phyloP scores from a whole-genome alignment of 2,113 vertebrate genomes.

The Heteronetta atricapilla region DNA sequence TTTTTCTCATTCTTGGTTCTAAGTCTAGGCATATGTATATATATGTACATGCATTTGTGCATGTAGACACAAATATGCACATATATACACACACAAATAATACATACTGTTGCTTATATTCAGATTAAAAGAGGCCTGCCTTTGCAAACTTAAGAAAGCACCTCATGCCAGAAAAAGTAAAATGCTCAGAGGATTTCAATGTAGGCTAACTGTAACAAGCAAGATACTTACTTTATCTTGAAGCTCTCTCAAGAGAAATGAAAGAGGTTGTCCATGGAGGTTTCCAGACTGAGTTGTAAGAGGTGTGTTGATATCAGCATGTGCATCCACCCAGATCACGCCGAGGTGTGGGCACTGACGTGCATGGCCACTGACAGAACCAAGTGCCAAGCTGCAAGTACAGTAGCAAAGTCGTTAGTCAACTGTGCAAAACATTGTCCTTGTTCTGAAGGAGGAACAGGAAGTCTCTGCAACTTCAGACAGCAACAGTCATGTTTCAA shows the following conservation, averaged over 20 bases:
- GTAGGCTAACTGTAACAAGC: neutral
- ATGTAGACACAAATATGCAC: fast-evolving
- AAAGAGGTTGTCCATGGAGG: constrained; percentile 93
- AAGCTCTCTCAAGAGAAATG: constrained; percentile 94
- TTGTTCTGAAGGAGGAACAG: neutral
- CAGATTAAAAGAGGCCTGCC: neutral
- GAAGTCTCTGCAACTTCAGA: neutral
- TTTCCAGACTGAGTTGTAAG: constrained; percentile 90
- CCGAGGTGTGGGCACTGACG: constrained; percentile 89
- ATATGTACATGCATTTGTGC: neutral
- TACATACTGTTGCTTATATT: neutral
- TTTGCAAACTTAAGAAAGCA: neutral
- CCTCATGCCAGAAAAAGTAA: neutral
- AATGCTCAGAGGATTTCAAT: neutral
- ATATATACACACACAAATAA: neutral
- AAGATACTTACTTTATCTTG: constrained; percentile 87
- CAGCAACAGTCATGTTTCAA: neutral
- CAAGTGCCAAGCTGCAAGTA: constrained; percentile 88
- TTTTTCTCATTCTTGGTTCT: neutral
- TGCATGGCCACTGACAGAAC: constrained; percentile 90
- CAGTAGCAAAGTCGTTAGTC: neutral
- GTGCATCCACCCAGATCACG: constrained; percentile 96
- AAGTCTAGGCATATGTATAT: neutral
- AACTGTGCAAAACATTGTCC: neutral
- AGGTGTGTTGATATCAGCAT: constrained; percentile 94